Evolutionary conservation across 2,888 invertebrate species (phyloP), one percentile per base, ranked within the genome.

Genomic region (Cryptosula pallasiana): DNA sequence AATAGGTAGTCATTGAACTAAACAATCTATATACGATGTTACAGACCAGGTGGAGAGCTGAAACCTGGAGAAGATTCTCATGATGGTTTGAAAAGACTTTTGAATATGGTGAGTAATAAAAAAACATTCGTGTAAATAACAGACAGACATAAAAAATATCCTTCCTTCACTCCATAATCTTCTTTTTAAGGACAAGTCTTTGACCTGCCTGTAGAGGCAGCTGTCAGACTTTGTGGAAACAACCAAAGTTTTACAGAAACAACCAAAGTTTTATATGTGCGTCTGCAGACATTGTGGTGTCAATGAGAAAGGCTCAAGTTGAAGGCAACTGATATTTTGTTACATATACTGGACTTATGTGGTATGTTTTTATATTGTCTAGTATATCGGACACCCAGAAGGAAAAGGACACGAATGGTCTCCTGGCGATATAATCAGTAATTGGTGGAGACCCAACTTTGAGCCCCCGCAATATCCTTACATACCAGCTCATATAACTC

Each of bases 401-500:
- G 81, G 82, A 13, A 92, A 95, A 20, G 92, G 94, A 78, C 95
- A 95, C 83, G 97, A 99, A 79, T 99, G 99, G 99, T 90, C 93
- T 20, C 91, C 98, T 74, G 98, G 96, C 86, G 95, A 97, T 81
- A 91, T 91, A 16, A 91, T 93, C 80, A 94, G 94, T 20, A 99
- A 98, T 86, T 99, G 99, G 99, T 99, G 98, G 98, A 88, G 99
- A 75, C 99, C 99, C 0, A 99, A 99, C 87, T 99, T 99, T 87
- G 99, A 99, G 87, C 98, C 99, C 29, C 98, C 99, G 0, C 79
- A 88, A 85, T 99, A 99, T 87, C 99, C 99, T 0, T 99, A 99
- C 88, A 92, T 99, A 81, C 98, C 99, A 5, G 96, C 99, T 0
- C 99, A 99, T 86, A 97, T 99, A 77, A 99, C 99, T 0, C 96